Evolutionary conservation across 2,797 vertebrate genomes (phyloP).

Genomic region (Anomalospiza imberbis): DNA sequence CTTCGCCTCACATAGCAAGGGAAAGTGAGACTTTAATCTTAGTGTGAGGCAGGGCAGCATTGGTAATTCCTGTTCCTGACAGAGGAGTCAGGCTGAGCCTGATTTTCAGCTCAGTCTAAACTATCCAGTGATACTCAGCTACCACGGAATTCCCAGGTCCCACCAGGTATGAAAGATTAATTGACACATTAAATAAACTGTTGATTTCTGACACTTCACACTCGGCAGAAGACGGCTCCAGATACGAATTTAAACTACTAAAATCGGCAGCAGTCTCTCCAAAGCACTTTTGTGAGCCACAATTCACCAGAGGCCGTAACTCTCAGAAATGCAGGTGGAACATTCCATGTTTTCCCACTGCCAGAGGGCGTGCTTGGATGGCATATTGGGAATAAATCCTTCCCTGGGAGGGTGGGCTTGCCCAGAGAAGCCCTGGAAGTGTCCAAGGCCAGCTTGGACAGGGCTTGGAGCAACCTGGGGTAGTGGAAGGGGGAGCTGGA

Average conservation of each 20-base stretch:
- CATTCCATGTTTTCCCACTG: background rate
- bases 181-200: constrained; percentile 60
- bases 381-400: background rate
- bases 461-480: background rate
- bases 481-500: background rate
- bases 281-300: constrained; percentile 24
- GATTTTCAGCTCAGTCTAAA: background rate
- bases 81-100: background rate
- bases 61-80: background rate
- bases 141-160: background rate
- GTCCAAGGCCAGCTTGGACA: background rate
- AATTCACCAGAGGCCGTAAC: background rate
- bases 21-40: background rate
- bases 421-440: background rate
- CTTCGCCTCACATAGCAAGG: background rate
- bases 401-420: background rate
- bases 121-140: background rate
- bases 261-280: constrained; percentile 37
- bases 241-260: constrained; percentile 40
- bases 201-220: constrained; percentile 58
- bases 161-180: constrained; percentile 42
- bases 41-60: background rate
- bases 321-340: constrained; percentile 3
- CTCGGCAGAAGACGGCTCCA: constrained; percentile 35
- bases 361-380: background rate